Evolutionary conservation across 2,113 vertebrate species (phyloP).

Genomic region (Phrynocephalus versicolor): DNA sequence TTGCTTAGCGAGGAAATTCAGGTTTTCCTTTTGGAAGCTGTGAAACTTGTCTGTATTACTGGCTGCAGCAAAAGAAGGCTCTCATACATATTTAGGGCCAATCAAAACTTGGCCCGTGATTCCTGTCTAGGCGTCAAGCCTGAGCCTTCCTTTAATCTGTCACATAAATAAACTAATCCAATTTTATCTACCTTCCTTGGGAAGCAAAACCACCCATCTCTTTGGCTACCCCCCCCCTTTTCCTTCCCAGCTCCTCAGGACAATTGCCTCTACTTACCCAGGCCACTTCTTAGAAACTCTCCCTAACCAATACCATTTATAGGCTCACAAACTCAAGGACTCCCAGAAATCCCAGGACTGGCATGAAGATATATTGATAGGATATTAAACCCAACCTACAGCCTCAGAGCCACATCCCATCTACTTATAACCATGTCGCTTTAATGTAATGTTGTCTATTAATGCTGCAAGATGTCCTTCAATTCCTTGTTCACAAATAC

Average conservation of each 20-base stretch:
- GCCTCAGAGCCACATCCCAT: conserved; percentile 30
- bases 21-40: conserved; percentile 43
- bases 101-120: accelerated
- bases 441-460: no score
- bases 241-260: no score
- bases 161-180: conserved; percentile 25
- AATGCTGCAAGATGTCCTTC: no score
- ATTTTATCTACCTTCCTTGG: conserved; percentile 44
- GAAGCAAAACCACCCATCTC: conserved; percentile 44
- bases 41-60: conserved; percentile 19
- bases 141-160: conserved; percentile 38
- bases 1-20: conserved; percentile 51
- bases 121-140: neutral
- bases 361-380: neutral
- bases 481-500: no score
- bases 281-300: no score
- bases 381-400: conserved; percentile 17
- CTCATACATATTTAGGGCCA: conserved; percentile 16
- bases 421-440: no score
- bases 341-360: neutral
- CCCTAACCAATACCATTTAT: no score
- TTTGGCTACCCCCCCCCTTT: neutral
- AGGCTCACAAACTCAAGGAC: no score
- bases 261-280: no score
- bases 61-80: conserved; percentile 36